Evolutionary conservation across 2,113 vertebrate genomes (phyloP).

Genomic region (Sinocyclocheilus anshuiensis): DNA sequence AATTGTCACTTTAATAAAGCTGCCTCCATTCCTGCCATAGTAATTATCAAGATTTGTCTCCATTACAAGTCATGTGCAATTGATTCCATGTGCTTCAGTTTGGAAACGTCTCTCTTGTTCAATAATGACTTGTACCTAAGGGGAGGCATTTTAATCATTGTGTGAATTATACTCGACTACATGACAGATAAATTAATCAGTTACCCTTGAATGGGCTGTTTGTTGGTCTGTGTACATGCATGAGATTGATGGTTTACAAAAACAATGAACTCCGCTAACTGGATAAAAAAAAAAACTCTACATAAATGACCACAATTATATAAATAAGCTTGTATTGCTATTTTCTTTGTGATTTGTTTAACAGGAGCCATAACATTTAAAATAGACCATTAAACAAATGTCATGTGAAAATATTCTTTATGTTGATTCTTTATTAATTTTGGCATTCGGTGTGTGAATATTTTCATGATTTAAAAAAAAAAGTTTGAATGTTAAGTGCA

Average conservation of each 20-base stretch:
- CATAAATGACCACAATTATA: background rate
- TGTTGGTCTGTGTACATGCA: background rate
- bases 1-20: constrained; percentile 18
- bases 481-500: background rate
- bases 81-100: constrained; percentile 22
- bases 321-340: background rate
- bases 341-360: background rate
- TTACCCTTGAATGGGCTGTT: background rate
- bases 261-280: background rate
- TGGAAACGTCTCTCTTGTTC: background rate
- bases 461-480: too few relatives aligned
- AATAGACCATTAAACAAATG: background rate
- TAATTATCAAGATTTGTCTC: constrained; percentile 35
- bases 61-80: constrained; percentile 25
- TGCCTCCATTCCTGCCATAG: background rate
- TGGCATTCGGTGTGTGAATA: background rate
- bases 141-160: background rate
- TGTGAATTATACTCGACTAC: background rate
- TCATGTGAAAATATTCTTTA: background rate
- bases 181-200: background rate
- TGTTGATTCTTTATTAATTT: background rate
- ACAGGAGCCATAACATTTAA: background rate
- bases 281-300: background rate
- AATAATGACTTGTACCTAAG: constrained; percentile 24
- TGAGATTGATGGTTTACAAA: background rate